Evolutionary conservation across 2,888 invertebrate genomes (phyloP), one percentile per base, ranked within the genome.

Genomic region (Poecilus cupreus): DNA sequence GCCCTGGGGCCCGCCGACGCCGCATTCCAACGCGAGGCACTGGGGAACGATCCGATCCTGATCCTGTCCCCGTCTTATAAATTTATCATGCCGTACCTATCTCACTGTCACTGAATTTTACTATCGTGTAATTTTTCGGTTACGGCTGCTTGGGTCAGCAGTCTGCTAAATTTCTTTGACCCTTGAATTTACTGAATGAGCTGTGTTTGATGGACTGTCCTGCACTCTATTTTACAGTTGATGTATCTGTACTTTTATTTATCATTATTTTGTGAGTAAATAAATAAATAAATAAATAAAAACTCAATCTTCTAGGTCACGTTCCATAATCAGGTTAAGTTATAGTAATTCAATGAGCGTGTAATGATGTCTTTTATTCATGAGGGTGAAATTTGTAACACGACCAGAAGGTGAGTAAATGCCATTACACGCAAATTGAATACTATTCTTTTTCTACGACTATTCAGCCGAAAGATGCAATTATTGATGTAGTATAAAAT

Each of bases 51-150:
- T 60, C 43, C 77, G 60, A 39, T 32, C 72, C 24, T 20, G n/a
- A 18, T 24, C 24, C 46, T 24, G 46, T 39, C 49, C 49, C 26
- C 68, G 49, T 68, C 78, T 78, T 68, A 68, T 78, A 78, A 49
- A 78, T 78, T 78, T 78, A 78, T 78, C 78, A 78, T 68, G 68
- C 54, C 46, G 22, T 68, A 78, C 78, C 78, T 78, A 78, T 68
- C 51, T 78, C 78, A 78, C 78, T 78, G 78, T 78, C 78, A 78
- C 49, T 64, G 32, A 68, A 78, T 78, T 78, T 78, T 78, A 78
- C 78, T 78, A 64, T 78, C 68, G 68, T 11, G 64, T 68, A 43
- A 60, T 46, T 51, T 49, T 78, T 78, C 39, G 64, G 64, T 37
- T 68, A 68, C 64, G 64, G 18, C 37, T 68, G 64, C 32, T 68